Conservation (phyloP, 2,888 invertebrate species). For the Tipula unca region DNA sequence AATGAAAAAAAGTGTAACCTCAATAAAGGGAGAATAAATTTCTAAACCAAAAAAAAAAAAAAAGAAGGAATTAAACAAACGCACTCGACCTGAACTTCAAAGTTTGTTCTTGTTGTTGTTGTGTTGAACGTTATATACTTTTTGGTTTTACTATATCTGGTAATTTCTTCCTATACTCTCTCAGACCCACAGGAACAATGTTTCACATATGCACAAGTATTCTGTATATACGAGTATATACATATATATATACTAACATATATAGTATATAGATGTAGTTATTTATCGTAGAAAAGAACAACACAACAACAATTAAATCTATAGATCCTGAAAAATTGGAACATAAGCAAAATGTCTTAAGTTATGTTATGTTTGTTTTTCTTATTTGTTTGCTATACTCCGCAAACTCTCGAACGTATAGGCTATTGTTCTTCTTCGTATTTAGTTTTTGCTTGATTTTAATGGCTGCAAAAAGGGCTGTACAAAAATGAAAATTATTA, state of each 20-base stretch:
- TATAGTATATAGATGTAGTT: not conserved
- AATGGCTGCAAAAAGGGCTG: not conserved
- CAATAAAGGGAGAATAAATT: not conserved
- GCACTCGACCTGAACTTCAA: slow-evolving; percentile 8
- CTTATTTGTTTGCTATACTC: not conserved
- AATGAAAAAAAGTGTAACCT: not conserved
- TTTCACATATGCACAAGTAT: not conserved
- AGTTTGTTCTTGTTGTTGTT: not conserved
- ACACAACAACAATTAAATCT: not conserved
- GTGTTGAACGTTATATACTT: not conserved
- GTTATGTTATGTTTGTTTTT: not conserved
- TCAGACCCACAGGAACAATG: not conserved
- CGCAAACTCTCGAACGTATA: not conserved
- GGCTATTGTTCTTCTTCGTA: not conserved
- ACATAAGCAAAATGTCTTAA: slow-evolving; percentile 14
- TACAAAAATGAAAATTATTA: not conserved
- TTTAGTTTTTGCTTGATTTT: not conserved
- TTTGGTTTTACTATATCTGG: not conserved
- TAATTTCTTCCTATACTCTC: not conserved
- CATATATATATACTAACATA: not conserved
- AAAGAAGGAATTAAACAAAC: not conserved
- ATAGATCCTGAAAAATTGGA: not conserved
- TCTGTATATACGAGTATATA: not conserved
- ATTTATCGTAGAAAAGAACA: not conserved
- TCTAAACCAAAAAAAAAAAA: not conserved